phyloP scores from a whole-genome alignment of 2,888 invertebrate species.

The Eledona agricola region DNA sequence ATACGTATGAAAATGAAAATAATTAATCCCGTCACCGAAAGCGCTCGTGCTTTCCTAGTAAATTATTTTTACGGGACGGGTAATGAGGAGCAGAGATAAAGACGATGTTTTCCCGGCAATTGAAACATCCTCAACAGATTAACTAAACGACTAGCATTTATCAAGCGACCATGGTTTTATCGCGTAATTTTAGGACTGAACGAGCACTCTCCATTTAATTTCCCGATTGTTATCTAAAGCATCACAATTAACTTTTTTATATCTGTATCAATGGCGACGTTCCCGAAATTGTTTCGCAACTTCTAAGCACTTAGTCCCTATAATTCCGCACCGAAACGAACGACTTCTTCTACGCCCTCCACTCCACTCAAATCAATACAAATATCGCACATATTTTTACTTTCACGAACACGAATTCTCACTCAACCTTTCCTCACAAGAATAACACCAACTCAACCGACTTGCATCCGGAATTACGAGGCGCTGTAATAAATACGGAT shows the following conservation, averaged over 20 bases:
- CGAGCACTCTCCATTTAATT: constrained; percentile 51
- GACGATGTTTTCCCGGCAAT: constrained; percentile 49
- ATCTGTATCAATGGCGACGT: constrained; percentile 13
- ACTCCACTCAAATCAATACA: constrained; percentile 17
- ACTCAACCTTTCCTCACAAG: constrained; percentile 15
- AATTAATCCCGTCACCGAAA: constrained; percentile 24
- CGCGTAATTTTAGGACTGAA: constrained; percentile 50
- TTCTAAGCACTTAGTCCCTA: neutral
- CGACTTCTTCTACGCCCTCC: neutral
- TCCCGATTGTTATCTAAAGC: constrained; percentile 47
- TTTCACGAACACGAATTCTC: constrained; percentile 29
- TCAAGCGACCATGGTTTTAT: constrained; percentile 50
- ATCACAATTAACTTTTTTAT: constrained; percentile 47
- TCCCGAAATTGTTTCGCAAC: constrained; percentile 13
- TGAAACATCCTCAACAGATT: constrained; percentile 54
- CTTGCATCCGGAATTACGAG: too few species aligned
- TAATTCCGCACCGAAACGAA: neutral
- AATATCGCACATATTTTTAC: constrained; percentile 28
- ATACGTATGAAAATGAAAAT: neutral
- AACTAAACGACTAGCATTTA: constrained; percentile 52
- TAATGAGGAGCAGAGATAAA: constrained; percentile 45
- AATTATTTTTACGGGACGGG: constrained; percentile 27
- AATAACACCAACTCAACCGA: too few species aligned
- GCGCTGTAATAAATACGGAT: too few species aligned
- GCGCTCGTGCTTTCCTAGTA: constrained; percentile 30